Evolutionary conservation across 2,797 vertebrate genomes (phyloP).

Genomic region (Epinephelus awoara): DNA sequence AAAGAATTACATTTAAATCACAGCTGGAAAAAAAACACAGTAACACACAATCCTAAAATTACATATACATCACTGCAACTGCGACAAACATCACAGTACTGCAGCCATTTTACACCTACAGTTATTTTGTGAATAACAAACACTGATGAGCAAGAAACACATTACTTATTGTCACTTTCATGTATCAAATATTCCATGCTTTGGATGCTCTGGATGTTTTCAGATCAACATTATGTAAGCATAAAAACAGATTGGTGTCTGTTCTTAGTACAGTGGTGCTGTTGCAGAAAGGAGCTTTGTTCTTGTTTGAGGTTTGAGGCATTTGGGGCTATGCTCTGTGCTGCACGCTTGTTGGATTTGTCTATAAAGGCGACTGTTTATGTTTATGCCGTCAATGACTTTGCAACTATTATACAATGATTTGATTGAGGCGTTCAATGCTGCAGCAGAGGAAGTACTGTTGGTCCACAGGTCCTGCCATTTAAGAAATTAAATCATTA

Average conservation of each 20-base stretch:
- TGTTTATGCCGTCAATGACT: not conserved
- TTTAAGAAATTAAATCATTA: not conserved
- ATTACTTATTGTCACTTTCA: not conserved
- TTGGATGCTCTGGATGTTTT: no score
- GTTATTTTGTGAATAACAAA: not conserved
- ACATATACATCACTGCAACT: no score
- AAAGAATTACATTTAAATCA: not conserved
- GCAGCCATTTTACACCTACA: not conserved
- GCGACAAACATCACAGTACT: no score
- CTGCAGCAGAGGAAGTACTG: not conserved
- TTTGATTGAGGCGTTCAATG: not conserved
- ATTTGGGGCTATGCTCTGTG: not conserved
- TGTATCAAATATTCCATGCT: not conserved
- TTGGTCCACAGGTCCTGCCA: not conserved
- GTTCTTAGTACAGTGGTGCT: not conserved
- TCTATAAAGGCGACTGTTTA: not conserved
- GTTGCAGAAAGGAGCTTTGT: constrained; percentile 11
- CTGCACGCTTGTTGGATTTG: not conserved
- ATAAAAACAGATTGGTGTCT: not conserved
- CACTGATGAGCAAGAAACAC: not conserved
- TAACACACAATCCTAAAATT: no score
- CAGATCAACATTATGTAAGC: not conserved
- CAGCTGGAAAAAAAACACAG: not conserved
- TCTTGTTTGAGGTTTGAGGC: not conserved
- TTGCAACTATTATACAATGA: not conserved